These are phyloP conservation scores for Hypanus sabinus DNA, from an alignment of 2,113 vertebrate species.

Conservation along the genomic window DNA sequence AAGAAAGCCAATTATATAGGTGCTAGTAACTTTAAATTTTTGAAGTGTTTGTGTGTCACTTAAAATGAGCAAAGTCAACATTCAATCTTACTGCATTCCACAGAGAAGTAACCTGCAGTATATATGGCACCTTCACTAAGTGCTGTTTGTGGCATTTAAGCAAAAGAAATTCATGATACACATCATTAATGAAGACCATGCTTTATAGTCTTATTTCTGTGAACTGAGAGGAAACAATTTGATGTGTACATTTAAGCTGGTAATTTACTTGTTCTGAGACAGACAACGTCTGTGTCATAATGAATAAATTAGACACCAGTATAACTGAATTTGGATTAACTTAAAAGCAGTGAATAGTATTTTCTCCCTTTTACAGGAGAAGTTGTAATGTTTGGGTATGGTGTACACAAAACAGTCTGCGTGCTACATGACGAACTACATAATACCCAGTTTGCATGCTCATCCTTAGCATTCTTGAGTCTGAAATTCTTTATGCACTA, in stretches of 20 bases:
- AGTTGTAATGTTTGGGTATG: neutral
- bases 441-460: neutral
- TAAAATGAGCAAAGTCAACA: constrained; percentile 13
- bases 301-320: constrained; percentile 25
- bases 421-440: neutral
- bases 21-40: constrained; percentile 25
- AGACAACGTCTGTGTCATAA: neutral
- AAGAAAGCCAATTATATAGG: neutral
- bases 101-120: neutral
- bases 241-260: neutral
- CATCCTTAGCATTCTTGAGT: neutral
- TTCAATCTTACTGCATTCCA: constrained; percentile 2
- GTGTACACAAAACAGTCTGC: neutral
- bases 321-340: constrained; percentile 5
- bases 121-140: constrained; percentile 4
- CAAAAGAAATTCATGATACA: neutral
- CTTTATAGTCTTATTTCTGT: constrained; percentile 2
- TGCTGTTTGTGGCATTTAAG: constrained; percentile 13
- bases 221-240: neutral
- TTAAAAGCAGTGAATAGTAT: neutral
- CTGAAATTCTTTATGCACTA: constrained; percentile 11
- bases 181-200: neutral
- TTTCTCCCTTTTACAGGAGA: constrained; percentile 9
- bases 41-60: neutral
- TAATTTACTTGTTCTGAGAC: neutral